Evolutionary conservation across 2,797 vertebrate genomes (phyloP), one percentile per base, ranked within the genome.

Genomic region (Cyprinodon diabolis): DNA sequence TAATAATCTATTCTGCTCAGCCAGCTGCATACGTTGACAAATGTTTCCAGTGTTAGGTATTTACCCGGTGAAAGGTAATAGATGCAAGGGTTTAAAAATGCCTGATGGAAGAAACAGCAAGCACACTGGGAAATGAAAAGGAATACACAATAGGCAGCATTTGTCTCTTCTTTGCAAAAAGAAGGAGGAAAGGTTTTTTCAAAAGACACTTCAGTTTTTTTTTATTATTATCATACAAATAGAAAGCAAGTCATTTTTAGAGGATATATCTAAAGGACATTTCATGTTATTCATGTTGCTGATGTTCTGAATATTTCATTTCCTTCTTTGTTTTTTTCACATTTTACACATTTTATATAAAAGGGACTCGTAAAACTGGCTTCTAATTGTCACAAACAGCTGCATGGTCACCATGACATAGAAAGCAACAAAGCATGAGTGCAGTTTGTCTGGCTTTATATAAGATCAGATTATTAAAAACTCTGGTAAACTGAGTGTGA

Each of bases 1-100:
- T 94, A 95, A 95, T 95, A 93, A 95, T 95, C 94, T 94, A 93
- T 95, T 95, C 94, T 94, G 95, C 92, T 95, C 94, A 95, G 91
- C 91, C 92, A 94, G 91, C 91, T 93, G 91, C 89, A 94, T 95
- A 95, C 94, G 92, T 93, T 95, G 95, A 95, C 94, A 95, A 95
- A 95, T 95, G 94, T 94, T 94, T 94, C 93, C 92, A 93, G 92
- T 92, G 89, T 94, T 93, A 92, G 91, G 91, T 94, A 95, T 95
- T 94, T 95, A 94, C 91, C 91, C 90, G 83, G 90, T 92, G 91
- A 92, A 94, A 94, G 91, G 93, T 95, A 95, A 94, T 93, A 88
- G 93, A 94, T 95, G 93, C 91, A 93, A 93, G 91, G 86, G 84
- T 93, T 93, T 94, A 88, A 92, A 93, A 93, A 91, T 86, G 89